These are phyloP conservation scores for Tadarida brasiliensis DNA, from an alignment of 2,797 vertebrate species.

Conservation along the genomic window DNA sequence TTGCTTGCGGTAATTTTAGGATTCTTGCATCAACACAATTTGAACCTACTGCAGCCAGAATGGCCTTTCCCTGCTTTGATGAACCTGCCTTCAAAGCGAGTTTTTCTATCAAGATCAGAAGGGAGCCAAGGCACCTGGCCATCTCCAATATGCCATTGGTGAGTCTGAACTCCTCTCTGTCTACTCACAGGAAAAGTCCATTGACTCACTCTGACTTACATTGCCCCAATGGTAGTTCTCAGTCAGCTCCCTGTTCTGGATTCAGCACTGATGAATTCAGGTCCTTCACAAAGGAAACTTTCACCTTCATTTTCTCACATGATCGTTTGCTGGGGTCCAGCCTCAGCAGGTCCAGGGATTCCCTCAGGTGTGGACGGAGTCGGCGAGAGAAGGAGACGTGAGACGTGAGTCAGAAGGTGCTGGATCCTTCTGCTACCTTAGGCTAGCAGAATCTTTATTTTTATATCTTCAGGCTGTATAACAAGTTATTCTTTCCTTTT, in stretches of 20 bases:
- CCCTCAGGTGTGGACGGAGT: too few relatives aligned
- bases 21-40: conserved; percentile 94
- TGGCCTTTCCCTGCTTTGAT: conserved; percentile 96
- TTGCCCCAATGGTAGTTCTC: too few relatives aligned
- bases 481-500: too few relatives aligned
- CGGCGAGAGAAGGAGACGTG: too few relatives aligned
- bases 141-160: conserved; percentile 97
- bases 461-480: too few relatives aligned
- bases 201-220: neutral
- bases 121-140: conserved; percentile 90
- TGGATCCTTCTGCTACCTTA: too few relatives aligned
- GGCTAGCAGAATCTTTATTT: too few relatives aligned
- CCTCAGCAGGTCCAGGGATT: too few relatives aligned
- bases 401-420: too few relatives aligned
- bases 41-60: conserved; percentile 93
- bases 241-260: neutral
- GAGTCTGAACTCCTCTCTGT: neutral
- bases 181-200: neutral
- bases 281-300: neutral
- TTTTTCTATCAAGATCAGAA: conserved; percentile 91
- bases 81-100: conserved; percentile 95
- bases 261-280: neutral
- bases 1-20: conserved; percentile 82
- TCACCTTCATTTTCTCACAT: neutral
- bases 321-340: too few relatives aligned